phyloP scores from a whole-genome alignment of 2,113 vertebrate genomes.

The Actenoides lindsayi region DNA sequence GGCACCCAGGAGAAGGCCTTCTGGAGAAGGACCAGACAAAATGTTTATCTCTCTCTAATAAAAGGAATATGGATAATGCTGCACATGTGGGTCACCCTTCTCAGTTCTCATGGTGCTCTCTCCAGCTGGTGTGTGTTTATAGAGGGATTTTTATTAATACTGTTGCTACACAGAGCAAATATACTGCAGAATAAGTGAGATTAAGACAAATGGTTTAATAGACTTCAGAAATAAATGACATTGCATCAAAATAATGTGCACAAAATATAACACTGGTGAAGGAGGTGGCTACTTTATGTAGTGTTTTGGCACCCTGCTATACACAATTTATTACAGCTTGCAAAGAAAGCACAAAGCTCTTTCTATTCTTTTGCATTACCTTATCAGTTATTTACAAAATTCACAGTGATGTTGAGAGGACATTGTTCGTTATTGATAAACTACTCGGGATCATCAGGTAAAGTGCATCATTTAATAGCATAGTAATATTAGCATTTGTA shows the following conservation, averaged over 20 bases:
- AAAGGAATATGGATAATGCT: background rate
- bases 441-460: background rate
- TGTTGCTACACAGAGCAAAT: conserved; percentile 8
- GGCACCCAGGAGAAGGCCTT: conserved; percentile 3
- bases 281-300: background rate
- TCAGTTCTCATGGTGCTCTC: background rate
- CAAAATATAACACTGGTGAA: background rate
- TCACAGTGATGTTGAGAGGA: background rate
- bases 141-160: conserved; percentile 62
- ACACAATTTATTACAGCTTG: background rate
- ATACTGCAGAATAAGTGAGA: conserved; percentile 4
- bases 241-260: conserved; percentile 11
- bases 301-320: background rate
- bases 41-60: conserved; percentile 19
- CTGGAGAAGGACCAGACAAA: conserved; percentile 28
- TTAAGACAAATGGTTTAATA: conserved; percentile 54
- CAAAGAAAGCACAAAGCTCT: background rate
- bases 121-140: conserved; percentile 51
- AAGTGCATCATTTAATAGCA: background rate
- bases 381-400: background rate
- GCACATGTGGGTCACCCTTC: background rate
- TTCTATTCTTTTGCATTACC: background rate
- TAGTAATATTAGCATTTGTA: background rate
- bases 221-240: conserved; percentile 7
- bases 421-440: background rate